A percentile compares a stretch with the other conserved stretches of the same genome.
Evolutionary conservation across 2,888 invertebrate species (phyloP).

Genomic region (Lasioglossum villosulum): DNA sequence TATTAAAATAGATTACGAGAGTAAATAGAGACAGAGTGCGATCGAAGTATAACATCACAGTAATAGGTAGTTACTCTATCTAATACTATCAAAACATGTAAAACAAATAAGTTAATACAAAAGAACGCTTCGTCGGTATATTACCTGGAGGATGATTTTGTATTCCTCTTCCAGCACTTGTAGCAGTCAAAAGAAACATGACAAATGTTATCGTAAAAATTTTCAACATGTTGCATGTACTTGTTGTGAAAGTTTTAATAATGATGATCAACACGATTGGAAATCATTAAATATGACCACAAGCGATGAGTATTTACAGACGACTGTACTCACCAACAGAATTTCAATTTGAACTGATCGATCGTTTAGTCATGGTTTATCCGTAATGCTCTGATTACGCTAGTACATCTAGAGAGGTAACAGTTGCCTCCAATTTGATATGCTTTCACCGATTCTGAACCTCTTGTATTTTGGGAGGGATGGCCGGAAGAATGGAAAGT

Average conservation of each 20-base stretch:
- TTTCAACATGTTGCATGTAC: conserved; percentile 8
- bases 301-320: background rate
- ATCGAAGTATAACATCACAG: no score
- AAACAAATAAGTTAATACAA: background rate
- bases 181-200: background rate
- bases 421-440: background rate
- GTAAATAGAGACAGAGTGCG: no score
- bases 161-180: background rate
- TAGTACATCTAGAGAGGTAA: background rate
- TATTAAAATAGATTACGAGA: no score
- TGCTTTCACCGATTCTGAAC: background rate
- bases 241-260: background rate
- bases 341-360: conserved; percentile 27
- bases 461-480: no score
- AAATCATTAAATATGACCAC: background rate
- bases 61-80: background rate
- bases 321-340: background rate
- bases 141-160: conserved; percentile 28
- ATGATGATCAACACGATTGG: background rate
- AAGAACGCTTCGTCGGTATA: background rate
- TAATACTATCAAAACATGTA: background rate
- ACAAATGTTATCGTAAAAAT: background rate
- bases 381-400: conserved; percentile 37
- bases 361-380: background rate
- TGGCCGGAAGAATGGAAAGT: no score